These are phyloP conservation scores for Hydrozoanthus gracilis DNA, from an alignment of 92 coral and sea anemone genomes.

Conservation along the genomic window DNA sequence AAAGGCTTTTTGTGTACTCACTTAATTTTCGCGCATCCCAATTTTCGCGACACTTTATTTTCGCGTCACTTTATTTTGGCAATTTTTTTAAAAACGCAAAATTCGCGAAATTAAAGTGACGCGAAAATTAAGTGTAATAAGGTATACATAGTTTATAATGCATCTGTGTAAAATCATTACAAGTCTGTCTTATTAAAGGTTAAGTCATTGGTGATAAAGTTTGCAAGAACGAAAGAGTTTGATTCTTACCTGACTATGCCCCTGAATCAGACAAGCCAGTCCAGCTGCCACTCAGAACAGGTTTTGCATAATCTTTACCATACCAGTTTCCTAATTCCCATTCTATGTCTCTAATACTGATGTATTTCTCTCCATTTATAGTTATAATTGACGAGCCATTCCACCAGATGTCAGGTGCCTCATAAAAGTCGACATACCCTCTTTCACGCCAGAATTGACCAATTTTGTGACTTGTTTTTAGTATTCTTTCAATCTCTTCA, in stretches of 20 bases:
- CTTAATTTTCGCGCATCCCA: no score
- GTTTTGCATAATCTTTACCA: constrained; percentile 58
- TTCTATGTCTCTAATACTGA: constrained; percentile 58
- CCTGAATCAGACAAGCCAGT: constrained; percentile 61
- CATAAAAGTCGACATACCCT: constrained; percentile 66
- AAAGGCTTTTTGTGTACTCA: no score
- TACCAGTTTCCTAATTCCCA: constrained; percentile 70
- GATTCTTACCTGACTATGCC: neutral
- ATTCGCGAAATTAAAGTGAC: no score
- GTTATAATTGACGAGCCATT: constrained; percentile 58
- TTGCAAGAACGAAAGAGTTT: no score
- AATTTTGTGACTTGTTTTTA: constrained; percentile 43
- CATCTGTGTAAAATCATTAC: no score
- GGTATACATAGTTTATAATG: no score
- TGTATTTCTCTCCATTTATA: constrained; percentile 58
- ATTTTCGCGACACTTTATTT: no score
- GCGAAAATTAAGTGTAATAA: no score
- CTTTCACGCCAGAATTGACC: constrained; percentile 53
- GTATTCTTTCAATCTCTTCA: constrained; percentile 37
- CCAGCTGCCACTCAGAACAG: constrained; percentile 59
- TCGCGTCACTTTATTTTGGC: no score
- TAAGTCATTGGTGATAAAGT: no score
- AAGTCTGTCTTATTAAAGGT: no score
- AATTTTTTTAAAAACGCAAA: no score
- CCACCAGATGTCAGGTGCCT: constrained; percentile 61